phyloP scores from a whole-genome alignment of 2,888 invertebrate species.

The Eurytoma adleriae region DNA sequence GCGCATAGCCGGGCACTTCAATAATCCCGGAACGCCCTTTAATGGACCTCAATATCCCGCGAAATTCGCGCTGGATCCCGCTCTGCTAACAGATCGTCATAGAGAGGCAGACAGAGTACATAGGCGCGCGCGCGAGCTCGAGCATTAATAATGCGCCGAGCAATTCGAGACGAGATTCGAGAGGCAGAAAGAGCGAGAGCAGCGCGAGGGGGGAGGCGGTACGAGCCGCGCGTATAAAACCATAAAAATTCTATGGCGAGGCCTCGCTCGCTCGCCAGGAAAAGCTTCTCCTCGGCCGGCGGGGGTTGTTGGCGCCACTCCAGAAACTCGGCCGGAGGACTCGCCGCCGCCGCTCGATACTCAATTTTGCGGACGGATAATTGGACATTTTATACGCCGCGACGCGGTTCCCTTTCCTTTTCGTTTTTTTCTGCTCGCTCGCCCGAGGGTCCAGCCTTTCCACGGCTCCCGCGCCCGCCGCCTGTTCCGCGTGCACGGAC shows the following conservation, averaged over 20 bases:
- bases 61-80: constrained; percentile 2
- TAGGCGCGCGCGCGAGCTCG: background rate
- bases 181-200: constrained; percentile 15
- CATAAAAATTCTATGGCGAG: constrained; percentile 55
- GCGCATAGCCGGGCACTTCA: background rate
- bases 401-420: background rate
- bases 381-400: constrained; percentile 61
- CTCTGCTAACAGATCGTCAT: constrained; percentile 29
- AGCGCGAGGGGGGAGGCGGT: constrained; percentile 28
- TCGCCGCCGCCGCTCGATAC: constrained; percentile 62
- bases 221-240: constrained; percentile 43
- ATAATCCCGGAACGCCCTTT: constrained; percentile 35
- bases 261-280: constrained; percentile 35
- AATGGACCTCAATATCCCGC: constrained; percentile 32
- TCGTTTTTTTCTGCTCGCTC: background rate
- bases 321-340: constrained; percentile 60
- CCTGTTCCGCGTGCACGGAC: background rate
- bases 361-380: constrained; percentile 65
- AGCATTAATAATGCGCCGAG: constrained; percentile 54
- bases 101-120: background rate
- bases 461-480: no score
- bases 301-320: constrained; percentile 62
- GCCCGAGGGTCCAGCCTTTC: background rate
- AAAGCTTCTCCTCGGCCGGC: constrained; percentile 34
- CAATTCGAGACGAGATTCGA: constrained; percentile 45